Evolutionary conservation across 2,797 vertebrate species (phyloP).

Genomic region (Labeo calbasu): DNA sequence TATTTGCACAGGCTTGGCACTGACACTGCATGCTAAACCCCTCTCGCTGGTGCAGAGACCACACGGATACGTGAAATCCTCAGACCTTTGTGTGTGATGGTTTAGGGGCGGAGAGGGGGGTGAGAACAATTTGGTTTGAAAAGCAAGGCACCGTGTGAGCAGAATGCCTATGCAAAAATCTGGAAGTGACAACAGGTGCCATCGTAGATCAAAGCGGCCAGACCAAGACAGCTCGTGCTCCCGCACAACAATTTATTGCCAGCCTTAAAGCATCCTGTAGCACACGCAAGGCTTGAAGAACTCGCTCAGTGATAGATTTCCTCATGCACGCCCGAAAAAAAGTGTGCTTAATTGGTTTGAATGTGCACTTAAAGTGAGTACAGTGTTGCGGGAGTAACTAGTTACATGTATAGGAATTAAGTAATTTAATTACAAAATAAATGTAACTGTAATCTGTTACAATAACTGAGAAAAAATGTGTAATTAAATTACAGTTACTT

Average conservation of each 20-base stretch:
- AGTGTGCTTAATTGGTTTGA: not conserved
- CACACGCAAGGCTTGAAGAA: not conserved
- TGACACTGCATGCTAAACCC: slow-evolving; percentile 31
- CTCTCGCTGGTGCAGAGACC: slow-evolving; percentile 7
- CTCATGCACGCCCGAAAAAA: not conserved
- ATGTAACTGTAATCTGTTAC: no score
- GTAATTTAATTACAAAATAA: no score
- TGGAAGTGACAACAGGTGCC: slow-evolving; percentile 24
- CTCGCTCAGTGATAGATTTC: not conserved
- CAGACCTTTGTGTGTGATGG: slow-evolving; percentile 6
- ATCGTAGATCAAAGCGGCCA: slow-evolving; percentile 40
- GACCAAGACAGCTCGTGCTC: slow-evolving; percentile 14
- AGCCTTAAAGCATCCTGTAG: slow-evolving; percentile 6
- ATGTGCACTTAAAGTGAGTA: not conserved
- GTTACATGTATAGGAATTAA: no score
- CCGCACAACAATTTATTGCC: slow-evolving; percentile 4
- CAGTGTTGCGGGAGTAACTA: no score
- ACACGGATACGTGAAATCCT: slow-evolving; percentile 5
- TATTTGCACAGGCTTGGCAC: slow-evolving; percentile 25
- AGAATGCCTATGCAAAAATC: slow-evolving; percentile 39
- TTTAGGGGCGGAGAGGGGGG: not conserved
- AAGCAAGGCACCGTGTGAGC: slow-evolving; percentile 40
- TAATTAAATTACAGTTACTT: no score
- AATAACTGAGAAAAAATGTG: no score
- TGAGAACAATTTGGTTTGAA: not conserved